Evolutionary conservation across 2,888 invertebrate species (phyloP).

Genomic region (Argyresthia goedartella): DNA sequence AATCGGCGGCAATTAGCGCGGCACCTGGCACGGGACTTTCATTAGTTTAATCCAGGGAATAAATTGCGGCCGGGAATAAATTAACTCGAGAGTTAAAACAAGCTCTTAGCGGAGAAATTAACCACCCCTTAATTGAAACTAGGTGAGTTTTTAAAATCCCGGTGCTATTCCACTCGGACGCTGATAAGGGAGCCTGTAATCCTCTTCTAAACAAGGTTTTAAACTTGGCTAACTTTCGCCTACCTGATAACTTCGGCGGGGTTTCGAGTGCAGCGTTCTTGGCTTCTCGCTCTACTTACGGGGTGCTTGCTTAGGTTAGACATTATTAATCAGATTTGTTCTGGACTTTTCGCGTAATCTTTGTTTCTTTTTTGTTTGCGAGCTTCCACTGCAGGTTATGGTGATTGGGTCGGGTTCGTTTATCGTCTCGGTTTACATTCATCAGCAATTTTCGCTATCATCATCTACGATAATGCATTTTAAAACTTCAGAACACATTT

Average conservation of each 20-base stretch:
- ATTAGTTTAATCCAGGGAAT: slow-evolving; percentile 57
- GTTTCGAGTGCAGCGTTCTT: background rate
- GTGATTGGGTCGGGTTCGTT: no score
- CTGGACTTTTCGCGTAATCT: no score
- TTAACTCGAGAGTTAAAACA: slow-evolving; percentile 51
- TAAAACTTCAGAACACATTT: no score
- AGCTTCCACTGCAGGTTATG: no score
- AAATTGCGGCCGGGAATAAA: slow-evolving; percentile 59
- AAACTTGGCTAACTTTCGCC: slow-evolving; percentile 21
- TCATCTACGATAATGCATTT: no score
- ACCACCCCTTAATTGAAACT: slow-evolving; percentile 63
- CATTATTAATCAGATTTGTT: no score
- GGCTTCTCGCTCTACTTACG: background rate
- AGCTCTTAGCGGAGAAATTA: slow-evolving; percentile 58
- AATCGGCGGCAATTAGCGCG: slow-evolving; percentile 51
- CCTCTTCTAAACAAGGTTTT: slow-evolving; percentile 49
- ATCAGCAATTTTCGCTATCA: no score
- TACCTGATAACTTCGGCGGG: background rate
- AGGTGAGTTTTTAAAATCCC: slow-evolving; percentile 42
- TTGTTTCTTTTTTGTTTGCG: no score
- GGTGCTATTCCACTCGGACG: slow-evolving; percentile 21
- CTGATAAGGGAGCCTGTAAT: slow-evolving; percentile 47
- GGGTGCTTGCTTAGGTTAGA: no score
- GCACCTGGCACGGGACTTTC: slow-evolving; percentile 40
- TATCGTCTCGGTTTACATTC: no score